Base-by-base conservation (phyloP, 2,113 vertebrate genomes). In the Rhinopithecus roxellana region DNA sequence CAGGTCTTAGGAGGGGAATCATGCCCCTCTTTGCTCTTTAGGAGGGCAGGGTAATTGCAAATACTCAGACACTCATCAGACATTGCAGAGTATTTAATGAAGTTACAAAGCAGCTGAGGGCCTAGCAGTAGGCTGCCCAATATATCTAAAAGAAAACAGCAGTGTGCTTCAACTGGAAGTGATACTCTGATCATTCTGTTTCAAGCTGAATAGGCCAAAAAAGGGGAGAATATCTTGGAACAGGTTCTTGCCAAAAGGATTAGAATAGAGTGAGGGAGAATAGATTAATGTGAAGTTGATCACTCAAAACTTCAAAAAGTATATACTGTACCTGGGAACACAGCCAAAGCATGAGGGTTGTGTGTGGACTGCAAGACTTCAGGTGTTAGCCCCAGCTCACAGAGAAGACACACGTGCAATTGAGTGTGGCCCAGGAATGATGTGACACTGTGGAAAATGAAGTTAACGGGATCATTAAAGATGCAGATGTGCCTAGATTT, bases 211-310 rank as follows among this genome's bases (percentile, higher is more conserved):
- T 64, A 30, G 38, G 27, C 90, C 74, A 30, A 17, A 50, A 7
- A 91, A 82, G 14, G 20, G 38, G 70, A 94, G 81, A 82, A 55
- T 88, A 38, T 40, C 27, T 81, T 91, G 64, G 80, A 87, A 93
- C 80, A 88, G 55, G 8, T 93, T 90, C 55, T 93, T 84, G 57
- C 86, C 92, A 97, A 90, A 96, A 38, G 17, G 48, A 97, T 94
- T 95, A 91, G 88, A 86, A 85, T 14, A 87, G 23, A 89, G 48
- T 79, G 48, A 57, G 18, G 61, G 61, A 93, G 87, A 72, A 94
- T 89, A 97, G 95, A 97, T 92, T 23, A 96, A 94, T 23, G 38
- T 90, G 87, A 95, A 95, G 70, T 32, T 48, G 48, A 97, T 97
- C 83, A 72, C 75, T 92, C 45, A 84, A 32, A 93, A 97, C 79